Evolutionary conservation across 2,113 vertebrate genomes (phyloP).

Genomic region (Vombatus ursinus): DNA sequence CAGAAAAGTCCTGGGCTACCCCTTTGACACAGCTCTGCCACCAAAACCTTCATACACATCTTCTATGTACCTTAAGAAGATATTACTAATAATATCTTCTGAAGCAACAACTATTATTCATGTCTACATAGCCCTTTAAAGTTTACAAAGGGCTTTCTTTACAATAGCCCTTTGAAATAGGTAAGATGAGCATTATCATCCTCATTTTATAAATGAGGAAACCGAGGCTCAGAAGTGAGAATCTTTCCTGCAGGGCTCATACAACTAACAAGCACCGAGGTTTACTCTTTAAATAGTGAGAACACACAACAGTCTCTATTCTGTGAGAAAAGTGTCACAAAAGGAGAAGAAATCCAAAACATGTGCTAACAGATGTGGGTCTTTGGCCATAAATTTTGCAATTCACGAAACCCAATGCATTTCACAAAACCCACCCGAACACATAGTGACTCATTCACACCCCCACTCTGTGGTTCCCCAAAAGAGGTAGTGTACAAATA

Average conservation of each 20-base stretch:
- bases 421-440: constrained; percentile 49
- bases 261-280: neutral
- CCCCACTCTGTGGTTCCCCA: constrained; percentile 1
- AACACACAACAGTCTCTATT: too few species aligned
- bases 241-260: neutral
- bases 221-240: too few species aligned
- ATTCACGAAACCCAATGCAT: constrained; percentile 18
- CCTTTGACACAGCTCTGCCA: too few species aligned
- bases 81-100: too few species aligned
- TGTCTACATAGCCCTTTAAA: too few species aligned
- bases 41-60: too few species aligned
- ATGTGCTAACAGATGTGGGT: too few species aligned
- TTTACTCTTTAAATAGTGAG: neutral
- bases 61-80: too few species aligned
- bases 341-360: neutral
- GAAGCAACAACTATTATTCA: too few species aligned
- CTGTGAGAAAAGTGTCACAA: neutral
- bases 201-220: neutral
- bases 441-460: constrained; percentile 43
- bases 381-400: neutral
- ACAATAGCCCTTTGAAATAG: too few species aligned
- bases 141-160: too few species aligned
- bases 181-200: neutral
- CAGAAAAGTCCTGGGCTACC: too few species aligned
- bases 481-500: constrained; percentile 39